Evolutionary conservation across 2,888 invertebrate genomes (phyloP), one percentile per base, ranked within the genome.

Genomic region (Pseudococcus jackbeardsleyi): DNA sequence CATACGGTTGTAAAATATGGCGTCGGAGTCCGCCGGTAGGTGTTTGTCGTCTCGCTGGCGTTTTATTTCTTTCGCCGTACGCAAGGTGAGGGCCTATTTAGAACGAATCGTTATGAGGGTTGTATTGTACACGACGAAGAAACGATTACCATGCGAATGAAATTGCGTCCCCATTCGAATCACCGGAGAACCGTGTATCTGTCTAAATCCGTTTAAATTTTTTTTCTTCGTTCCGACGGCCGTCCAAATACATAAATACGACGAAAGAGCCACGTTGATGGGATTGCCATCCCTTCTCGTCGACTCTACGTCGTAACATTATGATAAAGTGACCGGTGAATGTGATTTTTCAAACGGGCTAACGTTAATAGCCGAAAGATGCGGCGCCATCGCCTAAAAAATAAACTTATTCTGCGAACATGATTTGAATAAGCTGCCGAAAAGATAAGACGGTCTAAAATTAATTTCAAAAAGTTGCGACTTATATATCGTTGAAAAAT

Each of bases 401-500:
- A 72, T 33, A 64, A 64, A 64, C 22, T 59, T 8, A 33, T 33
- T 72, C 33, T 17, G 9, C 72, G 72, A 72, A 72, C 72, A 72
- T 72, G 72, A 72, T 72, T 72, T 72, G 72, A 72, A 72, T 72
- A 72, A 72, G 33, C 72, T 33, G 72, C 33, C 33, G 72, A 72
- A 72, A 72, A 72, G 72, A 72, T 72, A 72, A 72, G 72, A 72
- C 26, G 4, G 33, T 72, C 33, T 72, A 8, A 72, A 72, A 72
- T 72, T 72, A 72, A 72, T 72, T 68, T 72, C 17, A 33, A 72
- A 72, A 72, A 72, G 72, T 72, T 72, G n/a, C n/a, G 72, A 72
- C 72, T 72, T 33, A 17, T 72, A 72, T 72, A 72, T 72, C 15
- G 72, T 72, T 33, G 68, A 33, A 72, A 72, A 72, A 72, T 72